These are phyloP conservation scores for Hemiscyllium ocellatum DNA, from an alignment of 2,113 vertebrate species.

Conservation along the genomic window DNA sequence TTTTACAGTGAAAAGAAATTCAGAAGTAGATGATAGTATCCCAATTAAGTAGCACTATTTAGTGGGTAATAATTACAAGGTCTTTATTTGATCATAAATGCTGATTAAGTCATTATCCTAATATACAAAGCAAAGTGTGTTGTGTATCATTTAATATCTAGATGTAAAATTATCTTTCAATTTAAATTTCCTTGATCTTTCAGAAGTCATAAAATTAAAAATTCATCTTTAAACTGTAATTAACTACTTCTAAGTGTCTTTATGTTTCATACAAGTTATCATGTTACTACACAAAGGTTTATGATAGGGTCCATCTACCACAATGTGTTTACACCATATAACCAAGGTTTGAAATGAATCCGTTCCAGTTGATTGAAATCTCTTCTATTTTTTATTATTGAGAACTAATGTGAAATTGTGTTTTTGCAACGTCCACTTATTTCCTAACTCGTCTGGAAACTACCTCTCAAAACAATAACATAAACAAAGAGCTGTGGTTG, in stretches of 20 bases:
- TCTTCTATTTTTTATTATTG: neutral
- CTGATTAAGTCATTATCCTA: neutral
- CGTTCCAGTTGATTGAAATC: neutral
- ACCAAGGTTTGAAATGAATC: neutral
- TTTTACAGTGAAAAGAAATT: neutral
- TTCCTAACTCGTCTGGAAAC: neutral
- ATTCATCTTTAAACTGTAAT: neutral
- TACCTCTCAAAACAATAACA: too few species aligned
- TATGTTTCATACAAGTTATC: neutral
- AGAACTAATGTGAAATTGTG: neutral
- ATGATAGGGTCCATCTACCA: neutral
- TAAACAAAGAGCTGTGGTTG: too few species aligned
- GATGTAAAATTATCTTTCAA: neutral
- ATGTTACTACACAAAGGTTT: neutral
- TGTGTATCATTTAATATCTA: neutral
- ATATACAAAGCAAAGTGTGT: neutral
- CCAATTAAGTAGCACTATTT: neutral
- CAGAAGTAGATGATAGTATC: neutral
- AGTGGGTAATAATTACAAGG: neutral
- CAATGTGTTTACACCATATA: neutral
- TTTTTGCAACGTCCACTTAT: neutral
- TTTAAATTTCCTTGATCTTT: neutral
- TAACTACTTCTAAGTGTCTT: neutral
- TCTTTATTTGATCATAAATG: neutral
- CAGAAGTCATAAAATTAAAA: neutral